These are phyloP conservation scores for Acropora tenuis DNA, from an alignment of 64 coral and sea anemone species.

Conservation along the genomic window DNA sequence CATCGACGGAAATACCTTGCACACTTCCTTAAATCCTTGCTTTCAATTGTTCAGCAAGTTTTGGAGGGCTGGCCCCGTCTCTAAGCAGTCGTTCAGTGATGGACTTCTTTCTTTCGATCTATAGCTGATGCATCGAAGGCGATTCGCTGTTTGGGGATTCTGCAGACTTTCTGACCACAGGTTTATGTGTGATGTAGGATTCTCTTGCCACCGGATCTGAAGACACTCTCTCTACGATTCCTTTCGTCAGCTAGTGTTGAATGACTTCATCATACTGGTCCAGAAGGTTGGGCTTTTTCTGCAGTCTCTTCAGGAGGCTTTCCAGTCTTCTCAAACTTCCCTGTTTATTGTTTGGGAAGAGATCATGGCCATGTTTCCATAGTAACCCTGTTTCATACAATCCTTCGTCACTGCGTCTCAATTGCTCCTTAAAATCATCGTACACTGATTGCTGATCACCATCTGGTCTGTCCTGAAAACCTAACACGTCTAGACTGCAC, in stretches of 20 bases:
- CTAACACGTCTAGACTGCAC: conserved; percentile 55
- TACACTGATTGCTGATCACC: conserved; percentile 56
- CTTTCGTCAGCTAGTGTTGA: conserved; percentile 41
- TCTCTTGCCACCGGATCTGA: neutral
- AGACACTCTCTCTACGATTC: conserved; percentile 23
- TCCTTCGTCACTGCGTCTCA: conserved; percentile 36
- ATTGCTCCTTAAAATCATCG: conserved; percentile 54
- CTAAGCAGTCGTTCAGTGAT: conserved; percentile 65
- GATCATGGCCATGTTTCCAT: conserved; percentile 56
- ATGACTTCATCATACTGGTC: conserved; percentile 56
- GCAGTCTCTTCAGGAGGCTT: conserved; percentile 39
- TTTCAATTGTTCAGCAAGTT: conserved; percentile 10
- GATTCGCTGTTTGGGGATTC: conserved; percentile 25
- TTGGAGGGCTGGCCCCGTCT: conserved; percentile 59
- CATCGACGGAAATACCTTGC: neutral
- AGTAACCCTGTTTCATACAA: conserved; percentile 64
- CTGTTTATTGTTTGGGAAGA: conserved; percentile 42
- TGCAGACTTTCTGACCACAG: conserved; percentile 34
- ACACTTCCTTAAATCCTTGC: conserved; percentile 5
- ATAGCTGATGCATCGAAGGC: conserved; percentile 44
- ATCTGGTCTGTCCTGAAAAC: conserved; percentile 41
- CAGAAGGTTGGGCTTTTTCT: conserved; percentile 33
- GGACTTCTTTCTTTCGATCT: neutral
- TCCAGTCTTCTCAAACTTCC: conserved; percentile 47
- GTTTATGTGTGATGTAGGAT: conserved; percentile 49